Conservation (phyloP, 2,888 invertebrate species). For the Phyto melanocephala region DNA sequence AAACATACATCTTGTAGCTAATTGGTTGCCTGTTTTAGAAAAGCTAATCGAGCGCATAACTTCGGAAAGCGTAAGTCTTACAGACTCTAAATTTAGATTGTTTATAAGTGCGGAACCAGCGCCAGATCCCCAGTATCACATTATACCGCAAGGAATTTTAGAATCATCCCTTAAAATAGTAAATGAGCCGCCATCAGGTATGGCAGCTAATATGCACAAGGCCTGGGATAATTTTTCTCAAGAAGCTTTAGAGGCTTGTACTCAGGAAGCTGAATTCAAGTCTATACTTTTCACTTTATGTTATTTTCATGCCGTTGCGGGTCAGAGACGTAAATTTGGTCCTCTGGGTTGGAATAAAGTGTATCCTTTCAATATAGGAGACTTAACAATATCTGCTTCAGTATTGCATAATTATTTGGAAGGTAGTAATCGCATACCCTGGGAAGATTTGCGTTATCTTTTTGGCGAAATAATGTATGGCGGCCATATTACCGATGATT, state of each 20-base stretch:
- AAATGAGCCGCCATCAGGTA: slow-evolving; percentile 97
- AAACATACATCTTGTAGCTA: slow-evolving; percentile 95
- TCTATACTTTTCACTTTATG: slow-evolving; percentile 93
- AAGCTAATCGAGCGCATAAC: slow-evolving; percentile 93
- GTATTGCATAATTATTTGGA: slow-evolving; percentile 96
- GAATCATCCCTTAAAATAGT: slow-evolving; percentile 97
- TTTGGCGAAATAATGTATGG: slow-evolving; percentile 99
- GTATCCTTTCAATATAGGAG: slow-evolving; percentile 91
- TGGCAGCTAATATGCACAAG: slow-evolving; percentile 96
- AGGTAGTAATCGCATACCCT: slow-evolving; percentile 92
- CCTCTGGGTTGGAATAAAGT: slow-evolving; percentile 95
- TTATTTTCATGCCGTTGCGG: slow-evolving; percentile 97
- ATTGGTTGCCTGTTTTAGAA: slow-evolving; percentile 92
- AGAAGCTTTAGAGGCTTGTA: slow-evolving; percentile 93
- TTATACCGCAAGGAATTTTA: slow-evolving; percentile 90
- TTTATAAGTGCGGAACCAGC: slow-evolving; percentile 95
- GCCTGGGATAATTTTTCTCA: slow-evolving; percentile 95
- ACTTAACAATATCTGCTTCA: slow-evolving; percentile 93
- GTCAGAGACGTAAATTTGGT: slow-evolving; percentile 95
- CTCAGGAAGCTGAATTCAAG: slow-evolving; percentile 96
- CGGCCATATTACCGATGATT: slow-evolving; percentile 97
- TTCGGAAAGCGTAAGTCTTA: slow-evolving; percentile 79
- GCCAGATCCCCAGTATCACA: slow-evolving; percentile 83
- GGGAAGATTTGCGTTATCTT: slow-evolving; percentile 95
- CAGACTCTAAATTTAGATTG: slow-evolving; percentile 81